Percentiles rank a stretch among this genome's conserved stretches.
These are phyloP conservation scores for Drosophila prolongata DNA, from an alignment of 2,888 invertebrate genomes.

Conservation along the genomic window DNA sequence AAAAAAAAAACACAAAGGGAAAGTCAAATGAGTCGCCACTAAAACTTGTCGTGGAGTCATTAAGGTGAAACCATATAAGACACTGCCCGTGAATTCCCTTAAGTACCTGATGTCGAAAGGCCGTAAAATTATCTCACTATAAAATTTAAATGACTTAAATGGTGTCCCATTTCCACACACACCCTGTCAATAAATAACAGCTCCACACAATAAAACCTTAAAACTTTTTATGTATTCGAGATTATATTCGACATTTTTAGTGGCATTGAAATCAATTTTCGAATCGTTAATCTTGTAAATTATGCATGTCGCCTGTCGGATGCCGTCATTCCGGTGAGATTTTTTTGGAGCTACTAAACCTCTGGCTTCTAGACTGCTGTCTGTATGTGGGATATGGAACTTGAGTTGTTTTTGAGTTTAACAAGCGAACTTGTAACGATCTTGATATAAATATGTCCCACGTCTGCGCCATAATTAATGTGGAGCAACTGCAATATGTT, in stretches of 20 bases:
- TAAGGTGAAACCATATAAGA: slow-evolving; percentile 32
- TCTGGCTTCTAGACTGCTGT: slow-evolving; percentile 14
- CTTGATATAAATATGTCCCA: slow-evolving; percentile 7
- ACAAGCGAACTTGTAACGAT: slow-evolving; percentile 16
- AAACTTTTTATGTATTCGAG: slow-evolving; percentile 47
- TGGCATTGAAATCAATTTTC: slow-evolving; percentile 82
- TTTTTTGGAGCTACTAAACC: slow-evolving; percentile 17
- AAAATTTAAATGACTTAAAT: slow-evolving; percentile 77
- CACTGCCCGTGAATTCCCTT: slow-evolving; percentile 45
- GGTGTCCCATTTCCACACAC: slow-evolving; percentile 63
- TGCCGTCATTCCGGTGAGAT: slow-evolving; percentile 48
- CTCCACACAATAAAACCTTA: slow-evolving; percentile 31
- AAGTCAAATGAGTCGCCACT: slow-evolving; percentile 30
- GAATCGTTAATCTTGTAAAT: slow-evolving; percentile 82
- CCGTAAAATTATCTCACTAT: slow-evolving; percentile 71
- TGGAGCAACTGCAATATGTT: slow-evolving; percentile 14
- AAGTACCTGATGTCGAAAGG: slow-evolving; percentile 57
- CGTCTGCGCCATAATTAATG: slow-evolving; percentile 14
- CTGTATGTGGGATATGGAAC: slow-evolving; percentile 4
- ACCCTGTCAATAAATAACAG: slow-evolving; percentile 54
- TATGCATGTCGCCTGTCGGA: slow-evolving; percentile 75
- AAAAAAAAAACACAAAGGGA: slow-evolving; percentile 5
- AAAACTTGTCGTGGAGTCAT: slow-evolving; percentile 42
- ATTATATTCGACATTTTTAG: slow-evolving; percentile 78
- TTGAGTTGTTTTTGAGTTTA: slow-evolving; percentile 18